phyloP scores from a whole-genome alignment of 1,140 invertebrate genomes.

The Heterodera schachtii region DNA sequence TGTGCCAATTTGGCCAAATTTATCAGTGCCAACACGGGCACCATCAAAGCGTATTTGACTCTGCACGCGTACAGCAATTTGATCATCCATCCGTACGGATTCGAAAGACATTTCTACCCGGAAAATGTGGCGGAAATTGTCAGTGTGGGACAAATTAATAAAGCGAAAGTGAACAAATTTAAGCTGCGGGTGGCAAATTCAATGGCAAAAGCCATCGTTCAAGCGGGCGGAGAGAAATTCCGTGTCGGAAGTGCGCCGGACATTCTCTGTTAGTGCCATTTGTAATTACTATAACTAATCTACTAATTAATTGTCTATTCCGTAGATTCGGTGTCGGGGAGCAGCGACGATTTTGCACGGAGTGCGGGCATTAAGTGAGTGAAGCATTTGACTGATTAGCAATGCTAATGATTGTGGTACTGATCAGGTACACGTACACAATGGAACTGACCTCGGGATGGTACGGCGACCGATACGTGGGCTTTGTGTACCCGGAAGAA shows the following conservation, averaged over 20 bases:
- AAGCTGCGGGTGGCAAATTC: conserved; percentile 39
- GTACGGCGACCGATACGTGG: conserved; percentile 25
- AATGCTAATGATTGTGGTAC: background rate
- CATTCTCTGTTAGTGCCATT: conserved; percentile 48
- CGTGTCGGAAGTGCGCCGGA: conserved; percentile 47
- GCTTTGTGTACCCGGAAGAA: conserved; percentile 32
- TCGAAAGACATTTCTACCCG: conserved; percentile 58
- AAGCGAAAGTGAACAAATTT: background rate
- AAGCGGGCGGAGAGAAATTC: conserved; percentile 45
- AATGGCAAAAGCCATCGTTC: conserved; percentile 47
- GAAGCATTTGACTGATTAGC: background rate
- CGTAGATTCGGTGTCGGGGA: conserved; percentile 56
- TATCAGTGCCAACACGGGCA: conserved; percentile 37
- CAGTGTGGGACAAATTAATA: background rate
- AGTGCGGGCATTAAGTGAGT: conserved; percentile 58
- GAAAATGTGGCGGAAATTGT: conserved; percentile 62
- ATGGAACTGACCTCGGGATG: conserved; percentile 61
- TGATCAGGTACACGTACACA: conserved; percentile 67
- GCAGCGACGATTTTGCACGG: conserved; percentile 65
- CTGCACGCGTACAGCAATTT: conserved; percentile 65
- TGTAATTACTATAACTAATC: background rate
- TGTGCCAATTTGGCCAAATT: conserved; percentile 37
- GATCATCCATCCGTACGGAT: conserved; percentile 69
- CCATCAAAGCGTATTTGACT: conserved; percentile 54
- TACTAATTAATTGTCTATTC: conserved; percentile 5